A percentile compares a stretch with the other conserved stretches of the same genome.
These are phyloP conservation scores for Silurus lanzhouensis DNA, from an alignment of 2,797 vertebrate genomes.

Conservation along the genomic window DNA sequence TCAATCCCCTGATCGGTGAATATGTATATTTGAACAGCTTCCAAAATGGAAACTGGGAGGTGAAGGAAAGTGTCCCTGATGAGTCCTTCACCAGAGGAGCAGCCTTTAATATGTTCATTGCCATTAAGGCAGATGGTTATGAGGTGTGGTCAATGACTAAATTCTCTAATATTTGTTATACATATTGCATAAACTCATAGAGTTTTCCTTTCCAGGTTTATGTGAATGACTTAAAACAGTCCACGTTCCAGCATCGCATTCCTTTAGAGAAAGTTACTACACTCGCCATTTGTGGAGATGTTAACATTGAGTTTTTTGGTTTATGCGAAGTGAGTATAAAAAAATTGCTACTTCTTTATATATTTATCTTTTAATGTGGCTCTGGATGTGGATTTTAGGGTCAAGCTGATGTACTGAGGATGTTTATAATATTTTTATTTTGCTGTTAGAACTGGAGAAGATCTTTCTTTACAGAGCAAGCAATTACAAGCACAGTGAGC, in stretches of 20 bases:
- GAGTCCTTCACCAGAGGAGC: not conserved
- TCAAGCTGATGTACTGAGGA: not conserved
- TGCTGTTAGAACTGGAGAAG: conserved; percentile 40
- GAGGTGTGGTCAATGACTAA: conserved; percentile 3
- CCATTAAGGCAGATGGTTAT: conserved; percentile 25
- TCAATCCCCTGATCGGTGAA: not conserved
- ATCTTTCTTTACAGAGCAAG: not conserved
- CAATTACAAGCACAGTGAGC: not conserved
- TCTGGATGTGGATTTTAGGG: not conserved
- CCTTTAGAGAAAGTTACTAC: conserved; percentile 27
- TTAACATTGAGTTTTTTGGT: conserved; percentile 7
- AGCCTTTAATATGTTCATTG: conserved; percentile 31
- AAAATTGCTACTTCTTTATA: not conserved
- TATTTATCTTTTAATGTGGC: not conserved
- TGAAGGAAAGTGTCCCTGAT: conserved; percentile 1
- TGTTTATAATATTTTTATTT: not conserved
- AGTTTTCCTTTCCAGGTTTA: conserved; percentile 22
- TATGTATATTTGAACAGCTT: conserved; percentile 22
- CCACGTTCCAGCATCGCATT: conserved; percentile 33
- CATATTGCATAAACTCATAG: not conserved
- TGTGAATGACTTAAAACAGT: conserved; percentile 22
- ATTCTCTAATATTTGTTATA: not conserved
- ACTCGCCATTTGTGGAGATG: conserved; percentile 3
- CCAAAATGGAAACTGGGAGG: conserved; percentile 23
- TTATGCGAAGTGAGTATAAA: conserved; percentile 20